Evolutionary conservation across 1,140 invertebrate genomes (phyloP).

Genomic region (Nilaparvata lugens): DNA sequence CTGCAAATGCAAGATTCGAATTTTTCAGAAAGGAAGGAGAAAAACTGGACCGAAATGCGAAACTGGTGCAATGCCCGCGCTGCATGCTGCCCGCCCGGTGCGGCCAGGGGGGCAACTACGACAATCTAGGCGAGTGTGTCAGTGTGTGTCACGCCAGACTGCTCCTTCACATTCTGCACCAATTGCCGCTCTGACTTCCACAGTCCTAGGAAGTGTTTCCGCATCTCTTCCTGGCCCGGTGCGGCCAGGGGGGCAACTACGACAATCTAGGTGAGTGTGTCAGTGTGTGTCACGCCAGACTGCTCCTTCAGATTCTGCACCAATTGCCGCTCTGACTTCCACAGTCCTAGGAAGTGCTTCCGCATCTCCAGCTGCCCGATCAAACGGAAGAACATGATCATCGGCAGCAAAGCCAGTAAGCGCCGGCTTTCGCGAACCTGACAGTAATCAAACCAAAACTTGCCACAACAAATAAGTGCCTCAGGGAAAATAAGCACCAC

Average conservation of each 20-base stretch:
- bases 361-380: conserved; percentile 6
- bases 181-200: conserved; percentile 23
- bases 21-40: conserved; percentile 20
- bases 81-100: conserved; percentile 30
- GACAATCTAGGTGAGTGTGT: too few species aligned
- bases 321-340: conserved; percentile 21
- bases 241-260: too few species aligned
- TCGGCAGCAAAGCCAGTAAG: conserved; percentile 9
- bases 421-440: background rate
- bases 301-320: conserved; percentile 28
- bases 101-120: conserved; percentile 7
- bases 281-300: conserved; percentile 8
- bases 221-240: conserved; percentile 7
- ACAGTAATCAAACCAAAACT: too few species aligned
- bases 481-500: too few species aligned
- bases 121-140: conserved; percentile 23
- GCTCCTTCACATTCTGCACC: conserved; percentile 26
- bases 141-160: conserved; percentile 17
- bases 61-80: conserved; percentile 34
- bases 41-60: conserved; percentile 32
- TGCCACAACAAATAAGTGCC: too few species aligned
- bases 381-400: background rate
- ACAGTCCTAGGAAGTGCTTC: conserved; percentile 12
- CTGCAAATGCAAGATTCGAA: too few species aligned
- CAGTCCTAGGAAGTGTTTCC: conserved; percentile 3